Conservation (phyloP, 2,113 vertebrate species). For the Eidolon helvum region DNA sequence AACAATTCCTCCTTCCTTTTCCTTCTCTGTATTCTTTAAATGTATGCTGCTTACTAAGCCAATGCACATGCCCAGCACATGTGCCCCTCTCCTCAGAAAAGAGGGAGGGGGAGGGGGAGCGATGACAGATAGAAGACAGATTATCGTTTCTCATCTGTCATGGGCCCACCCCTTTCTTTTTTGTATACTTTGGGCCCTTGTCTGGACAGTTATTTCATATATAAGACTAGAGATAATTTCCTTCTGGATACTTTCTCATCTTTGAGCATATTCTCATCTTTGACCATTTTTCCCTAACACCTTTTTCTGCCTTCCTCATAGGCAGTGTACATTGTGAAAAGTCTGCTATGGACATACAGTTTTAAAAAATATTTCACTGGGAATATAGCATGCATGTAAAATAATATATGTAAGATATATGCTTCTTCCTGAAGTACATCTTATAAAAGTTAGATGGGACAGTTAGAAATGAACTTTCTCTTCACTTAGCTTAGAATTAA, state of each 20-base stretch:
- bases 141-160: neutral
- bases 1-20: neutral
- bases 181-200: too few species aligned
- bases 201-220: neutral
- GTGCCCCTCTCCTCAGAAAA: too few species aligned
- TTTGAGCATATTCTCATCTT: neutral
- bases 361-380: neutral
- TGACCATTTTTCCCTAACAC: neutral
- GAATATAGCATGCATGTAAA: neutral
- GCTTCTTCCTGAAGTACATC: neutral
- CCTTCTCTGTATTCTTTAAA: neutral
- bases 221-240: neutral
- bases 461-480: neutral
- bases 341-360: neutral
- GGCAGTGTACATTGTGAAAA: neutral
- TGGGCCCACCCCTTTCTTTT: neutral
- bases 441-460: neutral
- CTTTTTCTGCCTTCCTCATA: neutral
- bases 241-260: neutral
- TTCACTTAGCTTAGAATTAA: neutral
- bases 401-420: neutral
- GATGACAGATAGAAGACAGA: too few species aligned
- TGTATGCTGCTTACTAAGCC: neutral
- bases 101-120: too few species aligned
- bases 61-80: too few species aligned